Conservation (phyloP, 1,140 invertebrate genomes). For the Leptinotarsa lineolata region DNA sequence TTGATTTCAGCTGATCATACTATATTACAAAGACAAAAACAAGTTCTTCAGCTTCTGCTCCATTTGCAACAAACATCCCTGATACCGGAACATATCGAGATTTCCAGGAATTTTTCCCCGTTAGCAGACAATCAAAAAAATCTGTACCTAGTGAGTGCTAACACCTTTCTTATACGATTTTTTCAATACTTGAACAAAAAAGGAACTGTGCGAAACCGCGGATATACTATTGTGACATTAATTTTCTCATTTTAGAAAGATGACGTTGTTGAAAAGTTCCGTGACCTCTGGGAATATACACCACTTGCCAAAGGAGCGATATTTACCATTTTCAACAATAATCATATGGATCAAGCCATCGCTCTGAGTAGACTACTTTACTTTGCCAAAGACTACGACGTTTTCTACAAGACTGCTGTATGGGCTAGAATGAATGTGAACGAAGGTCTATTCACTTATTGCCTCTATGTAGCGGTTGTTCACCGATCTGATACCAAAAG, state of each 20-base stretch:
- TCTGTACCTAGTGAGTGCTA: not conserved
- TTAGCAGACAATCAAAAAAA: not conserved
- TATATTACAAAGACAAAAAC: constrained; percentile 63
- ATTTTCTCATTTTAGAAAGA: constrained; percentile 54
- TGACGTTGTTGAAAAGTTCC: constrained; percentile 60
- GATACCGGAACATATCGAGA: constrained; percentile 58
- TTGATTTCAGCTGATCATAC: constrained; percentile 44
- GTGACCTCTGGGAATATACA: constrained; percentile 48
- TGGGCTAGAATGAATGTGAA: constrained; percentile 68
- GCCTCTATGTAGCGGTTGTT: constrained; percentile 63
- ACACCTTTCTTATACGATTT: not conserved
- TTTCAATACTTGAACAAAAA: not conserved
- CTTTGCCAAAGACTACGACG: constrained; percentile 67
- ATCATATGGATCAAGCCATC: constrained; percentile 62
- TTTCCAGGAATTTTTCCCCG: constrained; percentile 61
- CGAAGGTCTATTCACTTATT: constrained; percentile 66
- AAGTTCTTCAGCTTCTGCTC: constrained; percentile 66
- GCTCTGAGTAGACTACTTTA: constrained; percentile 64
- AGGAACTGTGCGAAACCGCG: too few relatives aligned
- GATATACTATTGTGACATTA: too few relatives aligned
- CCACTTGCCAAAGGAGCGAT: constrained; percentile 54
- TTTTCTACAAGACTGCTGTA: constrained; percentile 68
- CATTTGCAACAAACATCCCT: constrained; percentile 64
- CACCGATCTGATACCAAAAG: constrained; percentile 65
- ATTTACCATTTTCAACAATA: constrained; percentile 58